These are phyloP conservation scores for Sialia sialis DNA, from an alignment of 2,113 vertebrate species.

Conservation along the genomic window DNA sequence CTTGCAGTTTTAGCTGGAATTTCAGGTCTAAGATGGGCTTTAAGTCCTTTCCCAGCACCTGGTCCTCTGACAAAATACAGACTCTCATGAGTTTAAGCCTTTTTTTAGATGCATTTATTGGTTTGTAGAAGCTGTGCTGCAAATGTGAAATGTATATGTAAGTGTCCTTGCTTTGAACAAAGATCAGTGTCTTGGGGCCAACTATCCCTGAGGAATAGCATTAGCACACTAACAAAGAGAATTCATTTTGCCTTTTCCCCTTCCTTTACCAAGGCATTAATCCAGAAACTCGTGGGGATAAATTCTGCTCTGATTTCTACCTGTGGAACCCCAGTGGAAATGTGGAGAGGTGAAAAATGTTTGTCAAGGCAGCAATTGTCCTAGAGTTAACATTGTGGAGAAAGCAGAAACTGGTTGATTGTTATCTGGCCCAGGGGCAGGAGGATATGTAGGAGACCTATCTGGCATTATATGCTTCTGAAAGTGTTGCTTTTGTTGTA, in stretches of 20 bases:
- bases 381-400: background rate
- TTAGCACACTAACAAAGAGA: background rate
- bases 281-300: conserved; percentile 19
- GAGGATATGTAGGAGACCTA: background rate
- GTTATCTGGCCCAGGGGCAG: background rate
- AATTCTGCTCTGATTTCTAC: conserved; percentile 49
- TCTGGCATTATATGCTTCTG: background rate
- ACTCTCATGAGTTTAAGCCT: background rate
- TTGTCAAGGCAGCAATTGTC: conserved; percentile 5
- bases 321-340: conserved; percentile 32
- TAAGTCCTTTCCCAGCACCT: background rate
- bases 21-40: background rate
- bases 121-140: background rate
- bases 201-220: background rate
- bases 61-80: background rate
- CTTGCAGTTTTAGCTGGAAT: background rate
- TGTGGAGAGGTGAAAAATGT: conserved; percentile 1
- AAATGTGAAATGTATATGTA: background rate
- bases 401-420: background rate
- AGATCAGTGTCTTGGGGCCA: background rate
- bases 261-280: conserved; percentile 5
- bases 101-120: background rate
- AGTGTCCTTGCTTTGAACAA: conserved; percentile 7
- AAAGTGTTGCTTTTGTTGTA: background rate
- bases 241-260: conserved; percentile 58